Evolutionary conservation across 2,888 invertebrate genomes (phyloP).

Genomic region (Copidosoma aretas): DNA sequence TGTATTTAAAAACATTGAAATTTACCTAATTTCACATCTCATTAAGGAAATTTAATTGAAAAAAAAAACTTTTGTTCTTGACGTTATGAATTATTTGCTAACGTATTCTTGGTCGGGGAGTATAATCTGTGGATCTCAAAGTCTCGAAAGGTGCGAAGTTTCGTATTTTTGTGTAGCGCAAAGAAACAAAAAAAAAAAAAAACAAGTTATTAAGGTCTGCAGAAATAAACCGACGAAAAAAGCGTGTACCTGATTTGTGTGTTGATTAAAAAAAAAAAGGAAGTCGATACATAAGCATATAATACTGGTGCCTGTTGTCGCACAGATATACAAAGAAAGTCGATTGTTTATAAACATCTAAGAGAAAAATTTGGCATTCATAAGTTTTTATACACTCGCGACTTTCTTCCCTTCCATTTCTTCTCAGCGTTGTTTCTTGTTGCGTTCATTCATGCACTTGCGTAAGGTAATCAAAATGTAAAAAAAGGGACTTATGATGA

Average conservation of each 20-base stretch:
- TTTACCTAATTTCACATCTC: no score
- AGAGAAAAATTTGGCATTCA: conserved; percentile 3
- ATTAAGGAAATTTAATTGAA: no score
- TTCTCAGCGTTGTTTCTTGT: conserved; percentile 9
- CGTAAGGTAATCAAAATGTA: background rate
- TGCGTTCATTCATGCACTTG: conserved; percentile 3
- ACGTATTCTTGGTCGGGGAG: conserved; percentile 41
- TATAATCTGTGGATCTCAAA: conserved; percentile 31
- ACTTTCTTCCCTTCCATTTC: conserved; percentile 27
- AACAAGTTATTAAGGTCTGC: conserved; percentile 1
- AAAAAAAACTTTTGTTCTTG: no score
- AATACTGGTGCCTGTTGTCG: conserved; percentile 47
- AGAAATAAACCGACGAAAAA: conserved; percentile 36
- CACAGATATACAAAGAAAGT: conserved; percentile 37
- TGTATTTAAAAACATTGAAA: no score
- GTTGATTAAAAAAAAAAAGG: conserved; percentile 42
- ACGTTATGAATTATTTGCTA: no score
- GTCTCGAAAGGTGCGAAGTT: conserved; percentile 11
- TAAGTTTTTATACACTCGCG: background rate
- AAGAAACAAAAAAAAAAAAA: conserved; percentile 22
- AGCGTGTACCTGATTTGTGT: conserved; percentile 59
- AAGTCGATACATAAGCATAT: conserved; percentile 43
- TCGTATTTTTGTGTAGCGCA: conserved; percentile 18
- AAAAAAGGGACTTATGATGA: background rate
- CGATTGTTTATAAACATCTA: conserved; percentile 7